Evolutionary conservation across 2,113 vertebrate species (phyloP), one percentile per base, ranked within the genome.

Genomic region (Brachypteracias leptosomus): DNA sequence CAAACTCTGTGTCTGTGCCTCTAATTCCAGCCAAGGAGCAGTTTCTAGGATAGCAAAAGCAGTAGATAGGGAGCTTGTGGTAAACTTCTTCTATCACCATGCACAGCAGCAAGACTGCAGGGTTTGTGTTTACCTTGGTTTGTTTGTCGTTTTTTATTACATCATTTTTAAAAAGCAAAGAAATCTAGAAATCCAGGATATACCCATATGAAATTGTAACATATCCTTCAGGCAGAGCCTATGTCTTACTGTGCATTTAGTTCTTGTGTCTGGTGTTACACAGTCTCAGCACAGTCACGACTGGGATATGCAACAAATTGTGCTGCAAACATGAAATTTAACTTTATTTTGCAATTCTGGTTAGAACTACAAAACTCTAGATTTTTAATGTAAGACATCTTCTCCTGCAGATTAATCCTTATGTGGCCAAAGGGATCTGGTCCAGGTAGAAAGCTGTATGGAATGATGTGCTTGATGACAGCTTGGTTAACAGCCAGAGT

Each of bases 251-350:
- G 17, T 35, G 35, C 3, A 0, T 79, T 95, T 25, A 72, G 46
- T 46, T 16, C 77, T 84, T 57, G 7, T 3, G 17, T 42, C 58
- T 85, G 40, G 52, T 31, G 55, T 42, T 24, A 62, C 15, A 9
- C 0, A 0, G 9, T 24, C 35, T 83, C 33, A 9, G 40, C 22
- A 38, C 13, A 25, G 9, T 54, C 51, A 47, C 1, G 0, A 24
- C 0, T 29, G 35, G 20, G 26, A 47, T 31, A 38, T 12, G 35
- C 40, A 80, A 61, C 26, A 79, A 70, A 29, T 9, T 20, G 13
- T 61, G 26, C 8, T 44, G 42, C 18, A n/a, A 86, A 40, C 51
- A n/a, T 11, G 47, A 44, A 31, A 35, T 58, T 61, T 29, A 35
- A 61, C 24, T 66, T 54, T 57, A 65, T 68, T 46, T 70, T 78